Conservation (phyloP, 2,797 vertebrate genomes). For the Peromyscus attwateri region DNA sequence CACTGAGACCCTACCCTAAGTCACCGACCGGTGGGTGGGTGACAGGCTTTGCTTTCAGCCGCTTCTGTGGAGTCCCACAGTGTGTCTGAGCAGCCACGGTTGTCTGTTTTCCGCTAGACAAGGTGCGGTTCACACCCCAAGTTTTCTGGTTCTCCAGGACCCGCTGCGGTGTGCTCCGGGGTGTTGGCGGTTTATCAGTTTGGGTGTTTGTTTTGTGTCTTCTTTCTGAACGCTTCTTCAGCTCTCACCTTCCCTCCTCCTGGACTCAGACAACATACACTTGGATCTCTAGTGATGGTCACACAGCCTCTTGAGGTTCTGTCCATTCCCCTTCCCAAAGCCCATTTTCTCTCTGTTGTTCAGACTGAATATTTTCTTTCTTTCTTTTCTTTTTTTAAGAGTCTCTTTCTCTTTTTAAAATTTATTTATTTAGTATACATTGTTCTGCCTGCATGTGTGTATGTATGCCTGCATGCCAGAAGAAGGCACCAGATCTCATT, state of each 20-base stretch:
- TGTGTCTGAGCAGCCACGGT: background rate
- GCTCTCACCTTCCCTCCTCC: background rate
- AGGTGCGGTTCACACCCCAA: background rate
- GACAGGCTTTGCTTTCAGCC: background rate
- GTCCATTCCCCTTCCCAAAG: no score
- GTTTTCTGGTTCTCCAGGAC: background rate
- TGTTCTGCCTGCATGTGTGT: no score
- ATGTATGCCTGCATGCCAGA: no score
- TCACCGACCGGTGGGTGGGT: background rate
- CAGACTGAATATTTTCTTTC: background rate
- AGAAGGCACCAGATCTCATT: no score
- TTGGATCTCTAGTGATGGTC: background rate
- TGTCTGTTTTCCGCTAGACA: background rate
- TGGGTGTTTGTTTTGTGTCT: background rate
- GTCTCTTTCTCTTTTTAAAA: no score
- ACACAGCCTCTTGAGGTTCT: background rate
- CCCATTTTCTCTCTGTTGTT: background rate
- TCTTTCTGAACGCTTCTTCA: conserved; percentile 20
- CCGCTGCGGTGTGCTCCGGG: background rate
- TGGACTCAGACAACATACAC: background rate
- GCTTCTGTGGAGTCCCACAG: no score
- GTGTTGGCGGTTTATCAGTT: no score
- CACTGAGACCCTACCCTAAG: background rate
- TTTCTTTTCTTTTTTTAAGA: no score
- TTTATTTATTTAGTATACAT: no score